Conservation (phyloP, 2,888 invertebrate species). For the Metallyticus violacea region DNA sequence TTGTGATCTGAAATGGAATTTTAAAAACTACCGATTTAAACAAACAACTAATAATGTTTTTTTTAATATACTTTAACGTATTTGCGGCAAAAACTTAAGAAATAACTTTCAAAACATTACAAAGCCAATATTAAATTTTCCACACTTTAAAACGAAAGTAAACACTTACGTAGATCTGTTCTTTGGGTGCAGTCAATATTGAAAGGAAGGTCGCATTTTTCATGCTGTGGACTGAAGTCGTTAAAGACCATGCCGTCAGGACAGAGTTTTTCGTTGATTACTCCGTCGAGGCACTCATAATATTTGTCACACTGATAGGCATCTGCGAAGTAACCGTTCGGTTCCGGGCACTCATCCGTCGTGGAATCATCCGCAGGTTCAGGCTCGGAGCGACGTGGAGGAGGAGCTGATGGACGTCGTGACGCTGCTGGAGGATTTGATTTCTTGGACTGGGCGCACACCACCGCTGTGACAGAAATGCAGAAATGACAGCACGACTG, state of each 20-base stretch:
- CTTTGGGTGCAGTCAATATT: constrained; percentile 80
- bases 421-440: constrained; percentile 30
- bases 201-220: constrained; percentile 84
- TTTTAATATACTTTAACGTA: neutral
- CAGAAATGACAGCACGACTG: too few species aligned
- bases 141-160: too few species aligned
- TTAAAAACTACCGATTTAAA: neutral
- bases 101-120: neutral
- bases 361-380: constrained; percentile 29
- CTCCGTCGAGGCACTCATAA: constrained; percentile 71
- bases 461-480: neutral
- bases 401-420: constrained; percentile 6
- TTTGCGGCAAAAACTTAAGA: neutral
- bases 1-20: neutral
- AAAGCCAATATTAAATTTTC: too few species aligned
- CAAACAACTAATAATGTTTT: neutral
- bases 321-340: constrained; percentile 80
- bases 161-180: constrained; percentile 72
- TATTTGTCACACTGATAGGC: constrained; percentile 86
- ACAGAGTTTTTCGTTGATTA: constrained; percentile 72
- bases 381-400: constrained; percentile 41
- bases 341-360: constrained; percentile 73
- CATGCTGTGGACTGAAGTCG: constrained; percentile 75
- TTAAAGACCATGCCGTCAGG: constrained; percentile 90
- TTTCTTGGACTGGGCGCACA: constrained; percentile 1